Evolutionary conservation across 2,888 invertebrate species (phyloP).

Genomic region (Caenorhabditis doughertyi): DNA sequence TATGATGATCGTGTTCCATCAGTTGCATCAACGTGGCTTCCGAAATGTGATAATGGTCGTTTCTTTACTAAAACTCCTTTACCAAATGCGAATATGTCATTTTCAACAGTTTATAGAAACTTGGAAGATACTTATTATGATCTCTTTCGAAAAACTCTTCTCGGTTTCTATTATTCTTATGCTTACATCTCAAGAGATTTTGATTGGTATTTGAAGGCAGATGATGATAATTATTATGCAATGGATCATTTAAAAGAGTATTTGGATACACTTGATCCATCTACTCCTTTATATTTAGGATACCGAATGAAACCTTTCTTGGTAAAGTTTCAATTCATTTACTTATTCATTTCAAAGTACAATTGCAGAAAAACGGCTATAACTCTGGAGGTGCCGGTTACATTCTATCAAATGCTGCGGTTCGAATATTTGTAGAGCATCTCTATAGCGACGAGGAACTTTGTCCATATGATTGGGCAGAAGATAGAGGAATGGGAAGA

Average conservation of each 20-base stretch:
- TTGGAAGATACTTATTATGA: conserved; percentile 67
- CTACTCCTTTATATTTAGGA: conserved; percentile 69
- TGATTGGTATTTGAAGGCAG: conserved; percentile 77
- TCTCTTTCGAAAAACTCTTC: conserved; percentile 72
- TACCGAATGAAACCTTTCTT: conserved; percentile 72
- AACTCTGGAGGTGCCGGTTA: conserved; percentile 76
- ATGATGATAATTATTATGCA: conserved; percentile 75
- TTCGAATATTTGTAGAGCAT: conserved; percentile 66
- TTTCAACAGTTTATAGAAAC: conserved; percentile 68
- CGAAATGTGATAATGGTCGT: conserved; percentile 72
- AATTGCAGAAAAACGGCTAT: conserved; percentile 67
- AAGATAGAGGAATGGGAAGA: conserved; percentile 72
- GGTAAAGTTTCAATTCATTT: conserved; percentile 26
- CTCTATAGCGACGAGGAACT: conserved; percentile 63
- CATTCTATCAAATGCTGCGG: conserved; percentile 69
- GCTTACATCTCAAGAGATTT: conserved; percentile 69
- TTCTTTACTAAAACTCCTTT: conserved; percentile 69
- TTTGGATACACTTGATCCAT: conserved; percentile 64
- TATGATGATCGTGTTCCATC: conserved; percentile 61
- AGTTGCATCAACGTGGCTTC: conserved; percentile 73
- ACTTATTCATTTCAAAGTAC: neutral
- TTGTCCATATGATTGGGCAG: conserved; percentile 70
- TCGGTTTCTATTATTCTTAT: conserved; percentile 70
- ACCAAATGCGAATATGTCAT: conserved; percentile 60
- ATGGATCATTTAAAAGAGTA: conserved; percentile 73